Evolutionary conservation across 2,797 vertebrate genomes (phyloP).

Genomic region (Sebastolobus alascanus): DNA sequence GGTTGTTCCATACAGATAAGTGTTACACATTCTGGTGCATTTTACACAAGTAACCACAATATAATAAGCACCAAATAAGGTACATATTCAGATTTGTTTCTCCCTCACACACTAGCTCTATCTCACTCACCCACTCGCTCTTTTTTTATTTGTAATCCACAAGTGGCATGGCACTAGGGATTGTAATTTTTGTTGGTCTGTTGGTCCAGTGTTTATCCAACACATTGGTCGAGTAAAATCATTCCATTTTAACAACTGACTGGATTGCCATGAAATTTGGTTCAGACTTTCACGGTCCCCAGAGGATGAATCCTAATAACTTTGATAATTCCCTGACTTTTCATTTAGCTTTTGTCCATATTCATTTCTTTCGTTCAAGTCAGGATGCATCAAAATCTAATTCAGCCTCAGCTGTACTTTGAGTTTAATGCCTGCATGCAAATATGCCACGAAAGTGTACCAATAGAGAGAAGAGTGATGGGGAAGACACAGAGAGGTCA

Average conservation of each 20-base stretch:
- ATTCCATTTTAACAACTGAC: conserved; percentile 48
- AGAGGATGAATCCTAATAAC: conserved; percentile 48
- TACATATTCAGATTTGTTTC: neutral
- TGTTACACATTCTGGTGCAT: neutral
- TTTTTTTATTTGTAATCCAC: conserved; percentile 47
- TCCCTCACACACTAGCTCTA: neutral
- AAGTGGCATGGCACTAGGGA: conserved; percentile 28
- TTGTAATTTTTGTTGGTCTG: conserved; percentile 38
- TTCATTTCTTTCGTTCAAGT: conserved; percentile 40
- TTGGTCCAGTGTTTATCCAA: conserved; percentile 31
- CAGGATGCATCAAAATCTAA: conserved; percentile 2
- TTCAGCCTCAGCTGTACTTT: neutral
- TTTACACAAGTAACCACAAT: neutral
- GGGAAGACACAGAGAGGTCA: neutral
- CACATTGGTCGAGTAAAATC: conserved; percentile 35
- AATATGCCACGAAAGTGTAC: neutral
- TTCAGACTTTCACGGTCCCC: conserved; percentile 23
- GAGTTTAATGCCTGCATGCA: neutral
- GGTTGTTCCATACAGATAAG: neutral
- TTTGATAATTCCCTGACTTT: conserved; percentile 39
- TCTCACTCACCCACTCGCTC: conserved; percentile 23
- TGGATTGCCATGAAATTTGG: conserved; percentile 41
- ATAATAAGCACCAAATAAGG: neutral
- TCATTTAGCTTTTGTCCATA: conserved; percentile 40
- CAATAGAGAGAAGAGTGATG: neutral